Evolutionary conservation across 2,113 vertebrate genomes (phyloP).

Genomic region (Etheostoma spectabile): DNA sequence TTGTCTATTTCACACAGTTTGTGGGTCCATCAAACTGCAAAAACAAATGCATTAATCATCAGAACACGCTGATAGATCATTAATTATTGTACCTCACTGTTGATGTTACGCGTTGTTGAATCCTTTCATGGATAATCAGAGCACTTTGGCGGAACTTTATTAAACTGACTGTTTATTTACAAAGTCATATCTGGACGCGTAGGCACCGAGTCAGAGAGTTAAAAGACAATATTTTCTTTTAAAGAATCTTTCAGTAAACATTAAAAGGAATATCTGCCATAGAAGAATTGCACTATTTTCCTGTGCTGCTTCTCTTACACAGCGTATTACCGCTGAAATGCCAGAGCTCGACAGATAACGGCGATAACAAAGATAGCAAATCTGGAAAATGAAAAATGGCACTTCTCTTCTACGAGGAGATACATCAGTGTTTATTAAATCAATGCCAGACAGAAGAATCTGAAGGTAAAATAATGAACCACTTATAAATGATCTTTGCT

Average conservation of each 20-base stretch:
- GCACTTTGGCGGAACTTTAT: conserved; percentile 78
- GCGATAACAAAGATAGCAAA: conserved; percentile 83
- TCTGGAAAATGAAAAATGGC: conserved; percentile 82
- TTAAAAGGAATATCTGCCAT: conserved; percentile 71
- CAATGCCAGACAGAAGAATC: conserved; percentile 91
- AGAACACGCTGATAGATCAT: conserved; percentile 79
- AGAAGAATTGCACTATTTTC: conserved; percentile 58
- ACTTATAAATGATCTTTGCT: conserved; percentile 93
- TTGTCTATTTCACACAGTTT: conserved; percentile 76
- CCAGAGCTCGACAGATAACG: conserved; percentile 78
- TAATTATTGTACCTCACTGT: conserved; percentile 81
- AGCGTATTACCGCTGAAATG: conserved; percentile 73
- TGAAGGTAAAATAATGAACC: conserved; percentile 94
- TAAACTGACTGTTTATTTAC: conserved; percentile 72
- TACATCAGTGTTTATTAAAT: conserved; percentile 90
- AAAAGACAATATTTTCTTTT: conserved; percentile 69
- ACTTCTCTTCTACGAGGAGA: conserved; percentile 82
- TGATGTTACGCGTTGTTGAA: conserved; percentile 78
- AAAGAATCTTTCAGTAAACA: conserved; percentile 67
- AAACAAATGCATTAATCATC: conserved; percentile 84
- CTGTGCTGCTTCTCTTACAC: conserved; percentile 45
- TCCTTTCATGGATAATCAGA: conserved; percentile 77
- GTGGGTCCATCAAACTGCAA: conserved; percentile 78
- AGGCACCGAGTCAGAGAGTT: conserved; percentile 57
- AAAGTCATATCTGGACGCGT: conserved; percentile 57